These are phyloP conservation scores for Pentalonia nigronervosa DNA, from an alignment of 1,140 invertebrate species.

Conservation along the genomic window DNA sequence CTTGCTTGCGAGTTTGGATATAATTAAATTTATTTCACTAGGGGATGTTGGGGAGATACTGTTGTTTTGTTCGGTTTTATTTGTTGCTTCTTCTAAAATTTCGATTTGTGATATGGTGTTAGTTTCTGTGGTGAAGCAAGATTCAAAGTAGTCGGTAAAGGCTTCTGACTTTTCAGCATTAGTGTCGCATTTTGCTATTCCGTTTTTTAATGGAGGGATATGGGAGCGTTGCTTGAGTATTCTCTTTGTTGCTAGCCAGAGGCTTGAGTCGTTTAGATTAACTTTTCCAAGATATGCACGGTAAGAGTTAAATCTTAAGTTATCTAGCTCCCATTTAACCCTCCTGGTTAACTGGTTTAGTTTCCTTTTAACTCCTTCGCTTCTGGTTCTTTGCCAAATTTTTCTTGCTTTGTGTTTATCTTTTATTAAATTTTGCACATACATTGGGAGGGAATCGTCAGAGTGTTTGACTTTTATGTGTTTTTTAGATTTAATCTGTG, in stretches of 20 bases:
- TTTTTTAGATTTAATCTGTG: neutral
- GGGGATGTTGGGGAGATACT: neutral
- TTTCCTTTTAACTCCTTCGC: neutral
- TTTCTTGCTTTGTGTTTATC: neutral
- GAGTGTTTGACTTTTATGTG: no score
- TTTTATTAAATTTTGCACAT: neutral
- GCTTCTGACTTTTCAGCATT: neutral
- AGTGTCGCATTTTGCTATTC: neutral
- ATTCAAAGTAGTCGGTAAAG: neutral
- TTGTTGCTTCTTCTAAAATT: neutral
- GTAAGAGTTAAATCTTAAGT: neutral
- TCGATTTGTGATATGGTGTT: neutral
- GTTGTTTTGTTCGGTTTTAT: neutral
- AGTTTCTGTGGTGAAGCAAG: neutral
- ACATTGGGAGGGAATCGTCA: neutral
- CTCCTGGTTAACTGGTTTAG: constrained; percentile 4
- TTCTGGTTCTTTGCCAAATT: neutral
- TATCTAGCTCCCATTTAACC: constrained; percentile 7
- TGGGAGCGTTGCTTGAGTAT: neutral
- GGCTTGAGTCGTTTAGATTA: neutral
- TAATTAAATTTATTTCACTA: constrained; percentile 6
- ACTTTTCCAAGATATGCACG: neutral
- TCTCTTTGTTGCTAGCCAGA: neutral
- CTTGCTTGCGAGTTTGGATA: neutral
- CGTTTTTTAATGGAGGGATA: neutral